Conservation (phyloP, 2,888 invertebrate genomes). For the Drosophila ezoana region DNA sequence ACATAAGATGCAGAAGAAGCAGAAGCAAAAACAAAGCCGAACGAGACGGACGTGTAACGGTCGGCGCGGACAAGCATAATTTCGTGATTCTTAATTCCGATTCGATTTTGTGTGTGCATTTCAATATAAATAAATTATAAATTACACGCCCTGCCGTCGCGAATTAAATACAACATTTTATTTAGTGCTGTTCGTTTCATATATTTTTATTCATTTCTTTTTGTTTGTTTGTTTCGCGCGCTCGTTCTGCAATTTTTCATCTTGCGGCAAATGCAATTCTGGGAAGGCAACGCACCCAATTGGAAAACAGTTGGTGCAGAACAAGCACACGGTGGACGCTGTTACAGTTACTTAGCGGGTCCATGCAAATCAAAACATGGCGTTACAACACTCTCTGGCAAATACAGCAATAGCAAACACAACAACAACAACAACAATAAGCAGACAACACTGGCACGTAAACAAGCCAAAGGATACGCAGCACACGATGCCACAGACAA, state of each 20-base stretch:
- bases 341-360: slow-evolving; percentile 36
- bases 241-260: background rate
- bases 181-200: background rate
- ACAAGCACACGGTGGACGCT: slow-evolving; percentile 3
- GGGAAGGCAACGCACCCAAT: slow-evolving; percentile 18
- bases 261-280: slow-evolving; percentile 28
- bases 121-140: slow-evolving; percentile 32
- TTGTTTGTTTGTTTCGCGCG: background rate
- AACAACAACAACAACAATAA: slow-evolving; percentile 11
- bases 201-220: background rate
- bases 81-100: slow-evolving; percentile 48
- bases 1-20: slow-evolving; percentile 39
- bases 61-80: slow-evolving; percentile 37
- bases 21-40: slow-evolving; percentile 58
- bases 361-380: slow-evolving; percentile 60
- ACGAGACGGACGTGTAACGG: slow-evolving; percentile 51
- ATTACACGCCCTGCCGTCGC: slow-evolving; percentile 31
- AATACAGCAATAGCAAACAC: slow-evolving; percentile 15
- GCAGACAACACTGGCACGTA: slow-evolving; percentile 29
- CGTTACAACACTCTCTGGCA: slow-evolving; percentile 39
- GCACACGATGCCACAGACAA: slow-evolving; percentile 37
- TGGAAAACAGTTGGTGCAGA: slow-evolving; percentile 22
- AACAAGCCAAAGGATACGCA: slow-evolving; percentile 47
- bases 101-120: slow-evolving; percentile 39
- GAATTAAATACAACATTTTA: slow-evolving; percentile 1